A percentile compares a stretch with the other conserved stretches of the same genome.
phyloP scores from a whole-genome alignment of 2,113 vertebrate species.

The Solea solea region DNA sequence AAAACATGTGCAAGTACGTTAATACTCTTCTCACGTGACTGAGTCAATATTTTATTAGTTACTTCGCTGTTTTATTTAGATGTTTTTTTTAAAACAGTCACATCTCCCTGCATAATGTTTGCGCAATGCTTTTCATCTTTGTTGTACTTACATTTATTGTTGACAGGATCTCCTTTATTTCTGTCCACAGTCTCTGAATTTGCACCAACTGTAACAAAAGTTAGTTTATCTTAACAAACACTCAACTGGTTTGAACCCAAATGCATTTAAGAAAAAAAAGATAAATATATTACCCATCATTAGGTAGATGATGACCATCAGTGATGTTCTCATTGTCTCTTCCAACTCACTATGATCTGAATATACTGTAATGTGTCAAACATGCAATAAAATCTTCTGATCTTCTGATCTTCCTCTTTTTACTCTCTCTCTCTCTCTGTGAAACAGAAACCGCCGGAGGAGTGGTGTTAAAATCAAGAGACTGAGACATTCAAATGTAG shows the following conservation, averaged over 20 bases:
- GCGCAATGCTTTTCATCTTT: not conserved
- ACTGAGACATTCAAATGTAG: too few relatives aligned
- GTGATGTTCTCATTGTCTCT: slow-evolving; percentile 18
- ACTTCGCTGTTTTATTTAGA: too few relatives aligned
- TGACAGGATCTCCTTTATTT: accelerated
- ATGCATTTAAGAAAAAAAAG: not conserved
- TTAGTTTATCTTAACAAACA: not conserved
- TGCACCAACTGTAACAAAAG: slow-evolving; percentile 15
- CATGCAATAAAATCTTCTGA: not conserved
- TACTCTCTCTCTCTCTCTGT: too few relatives aligned
- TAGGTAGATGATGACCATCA: slow-evolving; percentile 7
- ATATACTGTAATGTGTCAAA: not conserved
- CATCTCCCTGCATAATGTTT: too few relatives aligned
- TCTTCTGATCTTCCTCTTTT: not conserved
- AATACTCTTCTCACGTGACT: too few relatives aligned
- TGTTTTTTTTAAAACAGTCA: too few relatives aligned
- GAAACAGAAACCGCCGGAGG: too few relatives aligned
- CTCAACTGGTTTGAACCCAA: not conserved
- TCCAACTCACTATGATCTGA: not conserved
- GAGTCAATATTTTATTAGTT: too few relatives aligned
- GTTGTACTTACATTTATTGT: slow-evolving; percentile 35
- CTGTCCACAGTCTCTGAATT: not conserved
- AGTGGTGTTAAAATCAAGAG: too few relatives aligned
- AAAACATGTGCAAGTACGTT: too few relatives aligned
- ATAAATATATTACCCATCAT: slow-evolving; percentile 45